Evolutionary conservation across 53 echinoderm and acorn worm species (phyloP).

Genomic region (Hippasteria phrygiana): DNA sequence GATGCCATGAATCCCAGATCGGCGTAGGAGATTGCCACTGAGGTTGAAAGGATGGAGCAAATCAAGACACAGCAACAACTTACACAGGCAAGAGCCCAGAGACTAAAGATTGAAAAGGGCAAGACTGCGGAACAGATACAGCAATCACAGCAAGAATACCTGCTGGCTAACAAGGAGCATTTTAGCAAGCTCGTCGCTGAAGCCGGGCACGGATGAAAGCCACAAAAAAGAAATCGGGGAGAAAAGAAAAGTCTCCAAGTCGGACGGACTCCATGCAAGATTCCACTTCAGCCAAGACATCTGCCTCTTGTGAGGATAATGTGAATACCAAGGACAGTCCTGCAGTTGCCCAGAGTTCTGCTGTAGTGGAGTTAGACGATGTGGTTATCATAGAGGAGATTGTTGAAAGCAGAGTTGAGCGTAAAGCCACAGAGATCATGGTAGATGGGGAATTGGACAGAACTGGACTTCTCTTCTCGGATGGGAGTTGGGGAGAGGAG

Average conservation of each 20-base stretch:
- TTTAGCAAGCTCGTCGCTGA: slow-evolving; percentile 78
- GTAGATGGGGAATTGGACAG: neutral
- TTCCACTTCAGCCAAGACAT: neutral
- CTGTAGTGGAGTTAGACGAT: neutral
- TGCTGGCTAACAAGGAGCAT: slow-evolving; percentile 81
- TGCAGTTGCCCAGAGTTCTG: neutral
- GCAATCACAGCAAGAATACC: slow-evolving; percentile 77
- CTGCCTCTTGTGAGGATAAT: neutral
- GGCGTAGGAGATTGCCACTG: slow-evolving; percentile 81
- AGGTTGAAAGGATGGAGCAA: slow-evolving; percentile 84
- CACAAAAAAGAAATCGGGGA: slow-evolving; percentile 38
- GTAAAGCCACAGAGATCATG: neutral
- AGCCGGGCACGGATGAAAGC: slow-evolving; percentile 66
- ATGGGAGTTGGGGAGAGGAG: neutral
- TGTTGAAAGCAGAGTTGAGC: neutral
- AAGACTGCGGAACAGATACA: slow-evolving; percentile 79
- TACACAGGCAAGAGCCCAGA: slow-evolving; percentile 55
- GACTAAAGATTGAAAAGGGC: slow-evolving; percentile 80
- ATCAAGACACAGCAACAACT: slow-evolving; percentile 58
- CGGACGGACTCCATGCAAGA: slow-evolving; percentile 12
- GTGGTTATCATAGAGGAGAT: slow-evolving; percentile 4
- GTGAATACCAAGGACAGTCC: neutral
- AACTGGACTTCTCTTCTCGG: neutral
- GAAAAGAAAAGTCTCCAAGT: neutral
- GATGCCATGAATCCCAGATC: slow-evolving; percentile 81